Evolutionary conservation across 2,113 vertebrate species (phyloP), one percentile per base, ranked within the genome.

Genomic region (Ranitomeya variabilis): DNA sequence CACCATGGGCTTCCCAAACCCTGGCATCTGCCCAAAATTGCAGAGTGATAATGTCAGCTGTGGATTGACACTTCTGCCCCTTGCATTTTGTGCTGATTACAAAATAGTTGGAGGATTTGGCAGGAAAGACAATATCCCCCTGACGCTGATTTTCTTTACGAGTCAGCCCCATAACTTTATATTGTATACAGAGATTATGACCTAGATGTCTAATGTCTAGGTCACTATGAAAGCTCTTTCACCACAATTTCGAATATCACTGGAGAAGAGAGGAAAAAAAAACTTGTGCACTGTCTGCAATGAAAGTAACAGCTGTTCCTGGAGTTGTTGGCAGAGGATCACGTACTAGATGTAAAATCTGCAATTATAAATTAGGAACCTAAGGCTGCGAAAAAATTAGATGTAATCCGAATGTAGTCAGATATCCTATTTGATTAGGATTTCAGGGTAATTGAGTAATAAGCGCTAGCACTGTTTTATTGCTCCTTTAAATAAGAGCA

Each of bases 371-470:
- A 83, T 52, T 52, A 83, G 69, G 81, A 67, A 66, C 26, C 51
- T 45, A 14, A 57, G n/a, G 83, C 83, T 55, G 83, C 21, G 55
- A 86, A 76, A 62, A 86, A 86, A 86, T 86, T 21, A 77, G 71
- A 86, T n/a, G 51, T 86, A 86, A 86, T 86, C 54, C 57, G 4
- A 76, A 86, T 59, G 67, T 60, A 86, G 84, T 76, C 69, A 86
- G 85, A 86, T 79, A 66, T 60, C 19, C 19, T 64, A 86, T 86
- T n/a, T 86, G 74, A 86, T 77, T 62, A 79, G 74, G 74, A 51
- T 86, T 77, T 62, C 73, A 66, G 86, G 62, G 45, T 69, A 80
- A 80, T 80, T 87, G 77, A 77, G 74, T 66, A 79, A 86, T 66
- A 57, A 64, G 37, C 71, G 77, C 66, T 23, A 78, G 60, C 74